phyloP scores from a whole-genome alignment of 2,797 vertebrate genomes.

The Streptopelia turtur region DNA sequence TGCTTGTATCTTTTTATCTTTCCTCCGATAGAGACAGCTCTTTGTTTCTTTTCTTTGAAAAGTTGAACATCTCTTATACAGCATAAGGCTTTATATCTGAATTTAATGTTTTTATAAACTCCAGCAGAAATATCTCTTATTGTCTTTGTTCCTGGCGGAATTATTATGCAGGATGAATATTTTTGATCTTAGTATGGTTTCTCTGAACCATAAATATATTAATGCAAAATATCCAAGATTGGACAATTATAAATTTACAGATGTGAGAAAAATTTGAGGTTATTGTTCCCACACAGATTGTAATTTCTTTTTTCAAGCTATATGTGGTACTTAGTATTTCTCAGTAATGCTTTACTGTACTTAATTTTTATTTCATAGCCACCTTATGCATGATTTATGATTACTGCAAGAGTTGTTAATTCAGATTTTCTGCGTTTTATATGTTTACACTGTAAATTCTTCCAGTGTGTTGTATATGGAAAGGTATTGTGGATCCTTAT shows the following conservation, averaged over 20 bases:
- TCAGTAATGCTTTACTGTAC: background rate
- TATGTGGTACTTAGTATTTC: background rate
- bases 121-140: constrained; percentile 16
- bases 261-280: background rate
- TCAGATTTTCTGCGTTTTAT: background rate
- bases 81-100: background rate
- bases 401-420: background rate
- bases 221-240: background rate
- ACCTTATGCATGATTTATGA: background rate
- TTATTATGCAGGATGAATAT: background rate
- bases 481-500: background rate
- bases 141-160: background rate
- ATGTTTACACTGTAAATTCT: background rate
- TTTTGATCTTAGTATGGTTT: background rate
- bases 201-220: background rate
- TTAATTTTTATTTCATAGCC: constrained; percentile 1
- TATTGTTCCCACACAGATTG: background rate
- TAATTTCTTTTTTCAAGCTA: background rate
- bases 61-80: background rate
- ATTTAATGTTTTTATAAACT: constrained; percentile 16
- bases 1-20: constrained; percentile 42
- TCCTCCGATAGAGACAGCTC: background rate
- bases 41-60: background rate
- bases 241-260: background rate
- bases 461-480: background rate